Conservation (phyloP, 2,113 vertebrate genomes). For the Hemiscyllium ocellatum region DNA sequence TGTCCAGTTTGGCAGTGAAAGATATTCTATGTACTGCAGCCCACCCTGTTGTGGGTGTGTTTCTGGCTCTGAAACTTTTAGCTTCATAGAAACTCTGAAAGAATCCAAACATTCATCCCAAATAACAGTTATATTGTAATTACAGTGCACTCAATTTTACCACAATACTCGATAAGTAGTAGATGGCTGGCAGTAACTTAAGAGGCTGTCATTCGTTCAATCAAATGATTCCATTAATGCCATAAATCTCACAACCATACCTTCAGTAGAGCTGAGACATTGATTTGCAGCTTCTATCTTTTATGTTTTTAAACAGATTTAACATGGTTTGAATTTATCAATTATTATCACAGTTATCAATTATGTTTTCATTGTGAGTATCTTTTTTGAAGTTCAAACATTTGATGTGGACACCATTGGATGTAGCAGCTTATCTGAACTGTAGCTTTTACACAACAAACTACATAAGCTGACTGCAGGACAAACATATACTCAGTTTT, state of each 20-base stretch:
- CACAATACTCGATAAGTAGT: not conserved
- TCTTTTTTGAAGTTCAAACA: not conserved
- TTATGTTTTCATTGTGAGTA: not conserved
- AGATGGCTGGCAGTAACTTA: not conserved
- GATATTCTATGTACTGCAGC: not conserved
- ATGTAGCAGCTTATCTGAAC: not conserved
- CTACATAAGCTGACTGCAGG: not conserved
- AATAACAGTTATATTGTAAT: constrained; percentile 13
- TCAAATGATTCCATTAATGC: not conserved
- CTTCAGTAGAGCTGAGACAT: not conserved
- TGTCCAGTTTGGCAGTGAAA: not conserved
- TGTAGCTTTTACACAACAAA: not conserved
- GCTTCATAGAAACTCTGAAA: not conserved
- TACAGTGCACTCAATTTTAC: not conserved
- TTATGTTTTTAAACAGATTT: not conserved
- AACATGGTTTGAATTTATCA: not conserved
- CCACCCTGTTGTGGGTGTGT: not conserved
- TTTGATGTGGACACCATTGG: not conserved
- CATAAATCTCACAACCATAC: not conserved
- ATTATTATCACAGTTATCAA: not conserved
- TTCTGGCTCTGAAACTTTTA: not conserved
- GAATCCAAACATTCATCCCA: not conserved
- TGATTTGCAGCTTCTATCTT: not conserved
- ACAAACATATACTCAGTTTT: too few relatives aligned
- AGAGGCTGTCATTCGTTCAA: not conserved